phyloP scores from a whole-genome alignment of 2,888 invertebrate genomes.

The Caenorhabditis zanzibari region DNA sequence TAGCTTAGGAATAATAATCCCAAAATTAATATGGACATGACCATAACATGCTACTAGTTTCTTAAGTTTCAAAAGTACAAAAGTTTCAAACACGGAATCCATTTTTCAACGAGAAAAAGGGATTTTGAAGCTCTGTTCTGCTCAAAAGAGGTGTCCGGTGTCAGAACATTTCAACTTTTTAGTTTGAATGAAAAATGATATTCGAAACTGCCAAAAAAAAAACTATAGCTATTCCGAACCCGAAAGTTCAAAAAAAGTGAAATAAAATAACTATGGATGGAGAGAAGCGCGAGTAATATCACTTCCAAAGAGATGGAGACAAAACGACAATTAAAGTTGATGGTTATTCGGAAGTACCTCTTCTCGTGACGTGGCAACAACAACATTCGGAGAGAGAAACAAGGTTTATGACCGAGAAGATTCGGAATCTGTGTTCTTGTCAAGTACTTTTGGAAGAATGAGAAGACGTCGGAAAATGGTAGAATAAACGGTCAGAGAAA shows the following conservation, averaged over 20 bases:
- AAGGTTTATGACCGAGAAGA: constrained; percentile 53
- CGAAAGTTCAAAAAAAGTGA: neutral
- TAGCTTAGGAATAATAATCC: too few species aligned
- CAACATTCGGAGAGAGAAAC: constrained; percentile 53
- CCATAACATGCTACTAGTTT: neutral
- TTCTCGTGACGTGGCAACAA: constrained; percentile 59
- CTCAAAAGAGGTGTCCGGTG: too few species aligned
- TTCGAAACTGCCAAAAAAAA: neutral
- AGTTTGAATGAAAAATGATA: constrained; percentile 6
- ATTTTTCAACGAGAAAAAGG: too few species aligned
- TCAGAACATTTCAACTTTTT: too few species aligned
- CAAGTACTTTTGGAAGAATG: constrained; percentile 56
- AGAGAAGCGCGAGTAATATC: constrained; percentile 19
- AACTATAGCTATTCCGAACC: neutral
- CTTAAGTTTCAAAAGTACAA: neutral
- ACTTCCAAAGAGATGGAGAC: constrained; percentile 15
- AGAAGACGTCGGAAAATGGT: constrained; percentile 20
- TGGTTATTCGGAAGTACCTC: constrained; percentile 46
- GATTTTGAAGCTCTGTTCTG: too few species aligned
- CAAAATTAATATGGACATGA: too few species aligned
- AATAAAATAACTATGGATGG: constrained; percentile 2
- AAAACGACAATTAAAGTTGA: constrained; percentile 53
- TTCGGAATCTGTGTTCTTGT: constrained; percentile 32
- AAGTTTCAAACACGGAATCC: neutral
- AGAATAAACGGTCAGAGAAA: constrained; percentile 13